Conservation (phyloP, 2,113 vertebrate genomes). For the Otus sunia region DNA sequence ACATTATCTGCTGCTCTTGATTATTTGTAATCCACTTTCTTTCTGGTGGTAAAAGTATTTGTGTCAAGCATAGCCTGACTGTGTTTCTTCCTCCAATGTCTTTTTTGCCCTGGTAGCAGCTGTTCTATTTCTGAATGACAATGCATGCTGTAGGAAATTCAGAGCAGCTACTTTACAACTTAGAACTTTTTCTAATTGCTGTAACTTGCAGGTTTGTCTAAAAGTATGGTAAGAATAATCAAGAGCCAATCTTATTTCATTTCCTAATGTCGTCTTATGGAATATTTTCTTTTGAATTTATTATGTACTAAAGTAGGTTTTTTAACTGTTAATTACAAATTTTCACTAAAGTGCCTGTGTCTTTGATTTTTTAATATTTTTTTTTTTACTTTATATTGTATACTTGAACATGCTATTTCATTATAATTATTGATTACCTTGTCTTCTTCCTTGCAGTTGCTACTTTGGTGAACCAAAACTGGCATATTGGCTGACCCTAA, state of each 20-base stretch:
- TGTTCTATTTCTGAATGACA: background rate
- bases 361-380: background rate
- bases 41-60: background rate
- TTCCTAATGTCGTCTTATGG: background rate
- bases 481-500: slow-evolving; percentile 81
- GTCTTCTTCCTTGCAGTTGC: slow-evolving; percentile 69
- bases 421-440: background rate
- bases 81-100: background rate
- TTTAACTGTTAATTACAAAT: background rate
- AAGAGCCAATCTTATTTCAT: background rate
- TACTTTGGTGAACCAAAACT: slow-evolving; percentile 80
- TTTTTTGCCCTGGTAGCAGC: background rate
- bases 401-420: background rate
- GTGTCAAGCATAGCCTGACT: background rate
- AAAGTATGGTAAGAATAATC: background rate
- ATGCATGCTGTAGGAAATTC: background rate
- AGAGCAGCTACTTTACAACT: background rate
- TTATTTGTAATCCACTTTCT: slow-evolving; percentile 9
- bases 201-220: background rate
- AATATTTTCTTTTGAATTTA: background rate
- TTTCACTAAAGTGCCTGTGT: background rate
- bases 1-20: background rate
- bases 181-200: background rate
- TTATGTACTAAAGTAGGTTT: background rate
- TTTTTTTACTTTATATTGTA: background rate